Percentiles rank a stretch among this genome's conserved stretches.
Evolutionary conservation across 92 coral and sea anemone genomes (phyloP).

Genomic region (Epizoanthus stellaris): DNA sequence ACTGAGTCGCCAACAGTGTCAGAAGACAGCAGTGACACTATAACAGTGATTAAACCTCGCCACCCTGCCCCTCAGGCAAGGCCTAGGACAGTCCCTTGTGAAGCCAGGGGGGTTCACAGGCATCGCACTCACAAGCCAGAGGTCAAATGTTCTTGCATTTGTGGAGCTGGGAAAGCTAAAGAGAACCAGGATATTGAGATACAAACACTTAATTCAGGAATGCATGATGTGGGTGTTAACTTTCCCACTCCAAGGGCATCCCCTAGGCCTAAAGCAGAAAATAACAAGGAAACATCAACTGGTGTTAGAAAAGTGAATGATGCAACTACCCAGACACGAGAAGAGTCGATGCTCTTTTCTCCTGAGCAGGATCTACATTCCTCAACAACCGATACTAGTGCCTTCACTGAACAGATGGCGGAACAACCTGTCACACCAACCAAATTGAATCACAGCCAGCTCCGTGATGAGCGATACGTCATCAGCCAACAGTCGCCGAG

Average conservation of each 20-base stretch:
- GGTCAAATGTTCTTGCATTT: conserved; percentile 47
- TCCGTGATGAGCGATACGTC: conserved; percentile 19
- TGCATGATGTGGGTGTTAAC: conserved; percentile 86
- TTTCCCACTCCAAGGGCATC: conserved; percentile 74
- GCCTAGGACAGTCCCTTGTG: conserved; percentile 16
- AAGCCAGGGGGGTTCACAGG: background rate
- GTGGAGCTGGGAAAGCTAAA: conserved; percentile 57
- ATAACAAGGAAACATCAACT: conserved; percentile 22
- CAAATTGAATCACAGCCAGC: background rate
- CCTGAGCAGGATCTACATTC: background rate
- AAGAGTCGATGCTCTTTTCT: conserved; percentile 5
- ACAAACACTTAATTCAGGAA: conserved; percentile 39
- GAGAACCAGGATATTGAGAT: conserved; percentile 32
- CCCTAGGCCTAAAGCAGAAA: conserved; percentile 23
- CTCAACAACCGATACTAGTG: background rate
- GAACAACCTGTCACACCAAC: conserved; percentile 6
- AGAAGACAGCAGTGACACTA: conserved; percentile 38
- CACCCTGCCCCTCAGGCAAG: background rate
- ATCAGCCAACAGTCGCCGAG: conserved; percentile 38
- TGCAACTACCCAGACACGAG: conserved; percentile 60
- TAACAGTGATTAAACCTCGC: conserved; percentile 5
- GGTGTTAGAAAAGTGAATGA: conserved; percentile 41
- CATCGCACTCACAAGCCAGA: background rate
- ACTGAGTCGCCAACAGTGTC: conserved; percentile 25
- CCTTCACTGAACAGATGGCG: background rate